phyloP scores from a whole-genome alignment of 2,888 invertebrate genomes.

The Globia sparganii region DNA sequence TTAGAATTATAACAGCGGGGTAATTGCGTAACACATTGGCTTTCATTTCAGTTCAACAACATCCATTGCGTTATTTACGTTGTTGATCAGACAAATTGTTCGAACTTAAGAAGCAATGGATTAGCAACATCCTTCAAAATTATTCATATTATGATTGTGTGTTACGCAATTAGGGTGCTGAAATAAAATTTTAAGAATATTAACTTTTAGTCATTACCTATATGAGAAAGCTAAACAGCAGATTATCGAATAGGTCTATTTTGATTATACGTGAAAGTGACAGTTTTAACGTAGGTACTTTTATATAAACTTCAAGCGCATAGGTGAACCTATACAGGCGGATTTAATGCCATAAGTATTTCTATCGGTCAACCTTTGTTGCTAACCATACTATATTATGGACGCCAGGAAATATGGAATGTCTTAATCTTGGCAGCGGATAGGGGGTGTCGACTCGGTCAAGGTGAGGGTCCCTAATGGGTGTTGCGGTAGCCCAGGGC shows the following conservation, averaged over 20 bases:
- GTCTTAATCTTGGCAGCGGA: conserved; percentile 20
- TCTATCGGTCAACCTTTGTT: neutral
- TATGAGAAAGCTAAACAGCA: too few relatives aligned
- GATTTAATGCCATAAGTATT: neutral
- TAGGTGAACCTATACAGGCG: neutral
- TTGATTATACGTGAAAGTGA: too few relatives aligned
- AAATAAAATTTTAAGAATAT: neutral
- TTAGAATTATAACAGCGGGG: neutral
- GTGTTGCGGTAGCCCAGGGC: conserved; percentile 28
- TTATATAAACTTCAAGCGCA: neutral
- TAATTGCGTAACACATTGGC: neutral
- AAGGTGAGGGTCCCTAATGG: conserved; percentile 38
- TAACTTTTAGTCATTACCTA: neutral
- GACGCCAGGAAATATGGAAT: conserved; percentile 1
- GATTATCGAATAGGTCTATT: neutral
- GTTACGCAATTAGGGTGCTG: too few relatives aligned
- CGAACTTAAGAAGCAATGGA: neutral
- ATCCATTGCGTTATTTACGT: neutral
- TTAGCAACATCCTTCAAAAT: neutral
- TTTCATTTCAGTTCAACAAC: neutral
- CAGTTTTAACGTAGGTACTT: neutral
- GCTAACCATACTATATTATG: neutral
- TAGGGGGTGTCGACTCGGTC: conserved; percentile 17
- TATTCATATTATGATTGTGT: neutral
- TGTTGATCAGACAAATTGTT: neutral